These are phyloP conservation scores for Drosophila virilis DNA, from an alignment of 1,140 invertebrate genomes.

Conservation along the genomic window DNA sequence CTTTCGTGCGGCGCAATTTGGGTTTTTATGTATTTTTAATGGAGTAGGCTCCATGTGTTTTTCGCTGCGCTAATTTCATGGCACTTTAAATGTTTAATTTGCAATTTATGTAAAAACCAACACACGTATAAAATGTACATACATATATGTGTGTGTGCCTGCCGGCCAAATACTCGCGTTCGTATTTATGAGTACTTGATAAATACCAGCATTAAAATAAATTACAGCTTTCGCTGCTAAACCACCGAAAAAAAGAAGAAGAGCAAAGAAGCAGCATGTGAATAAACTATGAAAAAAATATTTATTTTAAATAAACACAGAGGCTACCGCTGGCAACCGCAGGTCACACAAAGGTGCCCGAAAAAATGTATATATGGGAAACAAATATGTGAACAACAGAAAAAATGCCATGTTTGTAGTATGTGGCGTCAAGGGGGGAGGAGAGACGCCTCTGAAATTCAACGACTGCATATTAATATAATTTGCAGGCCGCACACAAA, in stretches of 20 bases:
- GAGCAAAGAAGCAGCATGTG: conserved; percentile 8
- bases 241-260: conserved; percentile 24
- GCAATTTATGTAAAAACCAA: conserved; percentile 76
- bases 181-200: conserved; percentile 55
- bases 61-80: conserved; percentile 71
- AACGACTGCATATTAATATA: conserved; percentile 79
- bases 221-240: conserved; percentile 70
- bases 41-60: conserved; percentile 66
- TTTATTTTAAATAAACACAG: conserved; percentile 67
- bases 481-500: conserved; percentile 63
- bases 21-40: conserved; percentile 76
- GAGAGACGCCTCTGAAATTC: conserved; percentile 39
- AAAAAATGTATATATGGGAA: conserved; percentile 22
- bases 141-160: conserved; percentile 7
- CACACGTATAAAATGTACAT: conserved; percentile 12
- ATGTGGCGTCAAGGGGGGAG: conserved; percentile 15
- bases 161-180: conserved; percentile 39
- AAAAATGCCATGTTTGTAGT: conserved; percentile 54
- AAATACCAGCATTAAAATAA: conserved; percentile 83
- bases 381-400: conserved; percentile 14
- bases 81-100: conserved; percentile 83
- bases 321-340: conserved; percentile 16
- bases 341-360: conserved; percentile 49
- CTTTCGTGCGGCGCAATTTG: conserved; percentile 43
- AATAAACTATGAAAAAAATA: conserved; percentile 44